phyloP scores from a whole-genome alignment of 1,140 invertebrate genomes.

The Macrotrachela quadricornifera region DNA sequence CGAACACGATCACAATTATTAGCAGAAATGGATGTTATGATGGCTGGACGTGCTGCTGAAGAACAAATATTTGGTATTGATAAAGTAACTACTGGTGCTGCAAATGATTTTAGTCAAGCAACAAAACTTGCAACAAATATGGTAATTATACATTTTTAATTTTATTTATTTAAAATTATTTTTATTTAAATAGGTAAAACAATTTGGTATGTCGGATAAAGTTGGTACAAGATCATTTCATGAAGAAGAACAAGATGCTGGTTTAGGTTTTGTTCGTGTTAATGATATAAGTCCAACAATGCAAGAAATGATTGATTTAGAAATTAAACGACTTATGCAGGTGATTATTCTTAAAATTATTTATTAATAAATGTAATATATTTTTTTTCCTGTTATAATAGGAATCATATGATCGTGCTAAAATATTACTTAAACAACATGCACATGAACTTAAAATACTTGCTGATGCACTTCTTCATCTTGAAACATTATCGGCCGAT shows the following conservation, averaged over 20 bases:
- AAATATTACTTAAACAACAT: slow-evolving; percentile 60
- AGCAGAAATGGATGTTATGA: slow-evolving; percentile 78
- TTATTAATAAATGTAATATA: slow-evolving; percentile 3
- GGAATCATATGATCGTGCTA: slow-evolving; percentile 88
- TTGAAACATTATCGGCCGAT: slow-evolving; percentile 43
- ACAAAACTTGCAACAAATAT: slow-evolving; percentile 72
- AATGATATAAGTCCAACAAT: slow-evolving; percentile 57
- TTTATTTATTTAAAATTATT: no score
- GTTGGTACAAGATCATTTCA: slow-evolving; percentile 58
- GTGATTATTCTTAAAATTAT: slow-evolving; percentile 24
- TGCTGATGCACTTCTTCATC: slow-evolving; percentile 76
- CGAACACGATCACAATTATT: slow-evolving; percentile 68
- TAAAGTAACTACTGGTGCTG: slow-evolving; percentile 70
- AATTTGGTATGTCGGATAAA: slow-evolving; percentile 87
- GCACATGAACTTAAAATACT: slow-evolving; percentile 67
- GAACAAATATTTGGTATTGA: slow-evolving; percentile 82
- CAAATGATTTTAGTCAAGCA: slow-evolving; percentile 49
- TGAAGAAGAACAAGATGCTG: slow-evolving; percentile 24
- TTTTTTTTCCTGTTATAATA: slow-evolving; percentile 23
- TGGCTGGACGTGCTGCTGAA: slow-evolving; percentile 90
- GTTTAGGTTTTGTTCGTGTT: slow-evolving; percentile 33
- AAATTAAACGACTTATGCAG: slow-evolving; percentile 68
- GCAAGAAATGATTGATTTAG: slow-evolving; percentile 63
- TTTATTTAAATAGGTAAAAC: no score
- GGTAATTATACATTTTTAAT: no score